Evolutionary conservation across 2,797 vertebrate species (phyloP).

Genomic region (Ceryle rudis): DNA sequence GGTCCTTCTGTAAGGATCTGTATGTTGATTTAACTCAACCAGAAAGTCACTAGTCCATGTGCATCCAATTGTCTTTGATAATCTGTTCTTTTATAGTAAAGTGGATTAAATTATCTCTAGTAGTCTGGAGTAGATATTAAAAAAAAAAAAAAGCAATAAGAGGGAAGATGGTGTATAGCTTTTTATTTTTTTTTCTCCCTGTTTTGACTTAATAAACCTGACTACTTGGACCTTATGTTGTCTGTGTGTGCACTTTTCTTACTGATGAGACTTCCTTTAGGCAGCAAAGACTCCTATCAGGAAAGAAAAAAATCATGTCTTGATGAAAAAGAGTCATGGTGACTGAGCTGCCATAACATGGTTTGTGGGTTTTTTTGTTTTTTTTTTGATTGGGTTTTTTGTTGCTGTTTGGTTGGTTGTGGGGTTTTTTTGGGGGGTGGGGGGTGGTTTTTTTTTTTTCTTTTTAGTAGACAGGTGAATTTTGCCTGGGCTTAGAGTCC

Average conservation of each 20-base stretch:
- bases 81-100: background rate
- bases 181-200: background rate
- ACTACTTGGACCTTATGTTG: background rate
- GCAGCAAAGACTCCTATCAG: background rate
- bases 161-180: rapidly evolving
- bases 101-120: background rate
- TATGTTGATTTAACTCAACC: background rate
- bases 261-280: background rate
- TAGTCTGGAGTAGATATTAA: background rate
- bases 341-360: background rate
- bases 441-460: too few species aligned
- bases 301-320: background rate
- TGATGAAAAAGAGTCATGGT: background rate
- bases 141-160: background rate
- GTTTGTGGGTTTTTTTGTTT: background rate
- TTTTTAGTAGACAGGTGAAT: background rate
- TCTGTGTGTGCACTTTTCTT: background rate
- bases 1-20: background rate
- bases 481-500: background rate
- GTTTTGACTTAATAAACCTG: background rate
- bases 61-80: background rate
- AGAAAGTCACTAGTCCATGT: background rate
- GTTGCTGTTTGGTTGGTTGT: too few species aligned
- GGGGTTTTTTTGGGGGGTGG: background rate
- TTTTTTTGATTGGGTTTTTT: too few species aligned